phyloP scores from a whole-genome alignment of 2,888 invertebrate species.

The Venusia cambrica region DNA sequence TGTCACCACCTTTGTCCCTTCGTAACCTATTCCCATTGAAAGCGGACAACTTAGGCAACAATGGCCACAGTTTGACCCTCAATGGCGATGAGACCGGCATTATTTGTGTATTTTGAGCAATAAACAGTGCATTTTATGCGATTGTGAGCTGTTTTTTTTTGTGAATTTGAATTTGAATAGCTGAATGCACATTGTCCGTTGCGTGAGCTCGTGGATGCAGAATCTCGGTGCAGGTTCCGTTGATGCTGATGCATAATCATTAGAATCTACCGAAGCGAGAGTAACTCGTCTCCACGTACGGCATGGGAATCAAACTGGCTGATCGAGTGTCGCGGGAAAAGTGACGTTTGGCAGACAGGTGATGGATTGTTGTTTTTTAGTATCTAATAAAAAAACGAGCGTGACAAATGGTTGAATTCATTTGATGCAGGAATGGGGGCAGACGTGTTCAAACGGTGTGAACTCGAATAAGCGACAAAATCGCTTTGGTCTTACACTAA shows the following conservation, averaged over 20 bases:
- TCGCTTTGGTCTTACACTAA: conserved; percentile 49
- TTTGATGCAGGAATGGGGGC: conserved; percentile 29
- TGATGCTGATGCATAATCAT: conserved; percentile 75
- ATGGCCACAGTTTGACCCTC: conserved; percentile 74
- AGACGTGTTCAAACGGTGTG: conserved; percentile 62
- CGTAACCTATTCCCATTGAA: conserved; percentile 69
- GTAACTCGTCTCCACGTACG: conserved; percentile 45
- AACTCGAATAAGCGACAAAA: conserved; percentile 57
- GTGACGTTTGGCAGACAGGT: conserved; percentile 53
- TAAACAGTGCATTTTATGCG: conserved; percentile 80
- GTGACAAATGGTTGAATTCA: conserved; percentile 19
- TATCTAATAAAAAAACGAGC: conserved; percentile 3
- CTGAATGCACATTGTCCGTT: conserved; percentile 78
- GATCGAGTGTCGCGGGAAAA: conserved; percentile 62
- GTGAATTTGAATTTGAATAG: conserved; percentile 69
- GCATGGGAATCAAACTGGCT: conserved; percentile 62
- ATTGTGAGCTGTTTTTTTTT: conserved; percentile 66
- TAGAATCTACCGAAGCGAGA: conserved; percentile 69
- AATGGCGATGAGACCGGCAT: conserved; percentile 62
- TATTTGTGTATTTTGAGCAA: conserved; percentile 81
- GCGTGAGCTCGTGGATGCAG: conserved; percentile 71
- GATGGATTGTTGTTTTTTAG: conserved; percentile 32
- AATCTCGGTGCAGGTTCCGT: conserved; percentile 65
- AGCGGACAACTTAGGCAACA: conserved; percentile 72
- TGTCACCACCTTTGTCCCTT: conserved; percentile 78